Evolutionary conservation across 2,113 vertebrate species (phyloP).

Genomic region (Fulmarus glacialis): DNA sequence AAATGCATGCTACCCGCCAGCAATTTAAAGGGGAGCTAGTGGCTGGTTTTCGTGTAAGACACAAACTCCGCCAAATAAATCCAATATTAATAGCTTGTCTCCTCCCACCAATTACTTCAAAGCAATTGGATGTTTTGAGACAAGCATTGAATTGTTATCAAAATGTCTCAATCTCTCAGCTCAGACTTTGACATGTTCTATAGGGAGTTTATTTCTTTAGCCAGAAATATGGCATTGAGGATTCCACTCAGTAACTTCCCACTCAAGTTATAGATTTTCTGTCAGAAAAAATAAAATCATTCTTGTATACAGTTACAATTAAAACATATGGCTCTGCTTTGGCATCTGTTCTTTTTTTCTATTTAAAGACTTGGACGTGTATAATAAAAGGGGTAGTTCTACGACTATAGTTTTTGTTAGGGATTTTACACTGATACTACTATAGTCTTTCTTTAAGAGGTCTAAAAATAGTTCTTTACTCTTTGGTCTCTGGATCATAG

Average conservation of each 20-base stretch:
- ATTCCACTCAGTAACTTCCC: conserved; percentile 71
- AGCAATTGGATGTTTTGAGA: conserved; percentile 44
- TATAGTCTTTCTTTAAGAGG: neutral
- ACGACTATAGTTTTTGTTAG: neutral
- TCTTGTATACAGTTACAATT: conserved; percentile 64
- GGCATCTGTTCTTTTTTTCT: conserved; percentile 66
- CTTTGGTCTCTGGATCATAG: neutral
- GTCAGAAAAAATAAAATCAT: conserved; percentile 71
- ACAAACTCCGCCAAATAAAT: neutral
- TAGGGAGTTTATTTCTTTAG: conserved; percentile 44
- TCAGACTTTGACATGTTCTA: conserved; percentile 46
- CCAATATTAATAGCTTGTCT: conserved; percentile 41
- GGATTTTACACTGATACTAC: conserved; percentile 12
- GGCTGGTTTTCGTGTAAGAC: neutral
- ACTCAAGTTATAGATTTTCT: conserved; percentile 71
- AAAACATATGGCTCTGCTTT: conserved; percentile 70
- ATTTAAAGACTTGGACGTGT: conserved; percentile 51
- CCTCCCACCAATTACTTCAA: conserved; percentile 43
- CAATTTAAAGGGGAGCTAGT: neutral
- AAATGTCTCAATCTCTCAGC: conserved; percentile 50
- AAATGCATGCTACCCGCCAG: conserved; percentile 1
- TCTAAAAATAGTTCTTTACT: neutral
- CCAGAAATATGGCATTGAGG: conserved; percentile 67
- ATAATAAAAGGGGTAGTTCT: conserved; percentile 22
- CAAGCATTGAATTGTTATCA: conserved; percentile 60